Evolutionary conservation across 2,888 invertebrate genomes (phyloP), one percentile per base, ranked within the genome.

Genomic region (Pterobdella sp.): DNA sequence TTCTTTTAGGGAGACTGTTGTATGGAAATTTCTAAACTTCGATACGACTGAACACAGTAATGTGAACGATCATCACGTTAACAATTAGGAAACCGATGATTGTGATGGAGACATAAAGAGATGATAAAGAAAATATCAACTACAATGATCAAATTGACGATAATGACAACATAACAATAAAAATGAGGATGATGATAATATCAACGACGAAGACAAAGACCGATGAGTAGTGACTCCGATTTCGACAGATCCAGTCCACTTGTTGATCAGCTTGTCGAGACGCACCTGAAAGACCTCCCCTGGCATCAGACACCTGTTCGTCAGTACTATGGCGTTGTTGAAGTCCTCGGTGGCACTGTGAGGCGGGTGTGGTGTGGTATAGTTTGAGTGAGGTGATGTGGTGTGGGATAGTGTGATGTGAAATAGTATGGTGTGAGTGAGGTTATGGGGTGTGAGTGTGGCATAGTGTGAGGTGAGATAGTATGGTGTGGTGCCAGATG

Each of bases 181-280:
- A n/a, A n/a, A n/a, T n/a, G n/a, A n/a, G n/a, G n/a, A n/a, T n/a
- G n/a, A n/a, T n/a, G n/a, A n/a, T n/a, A n/a, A n/a, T n/a, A n/a
- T n/a, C n/a, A n/a, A n/a, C n/a, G n/a, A n/a, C n/a, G n/a, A 42
- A 42, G 22, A 42, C 22, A 22, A 7, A 42, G 22, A 22, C 18
- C 78, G 75, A 74, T 83, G 82, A 22, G 80, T 79, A 22, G 82
- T 82, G 35, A 82, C 79, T 1, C 77, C 83, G 49, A 83, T 83
- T 76, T 82, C 82, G 31, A 82, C 80, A 1, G 82, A 82, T 26
- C 82, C 83, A 1, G 82, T 82, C 82, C 82, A 83, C 75, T 83
- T 83, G 76, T 83, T 82, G 10, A 82, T 80, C 79, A 83, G 81
- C 66, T 79, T 80, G 77, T 83, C 83, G 36, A 83, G 78, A 2